Evolutionary conservation across 2,113 vertebrate species (phyloP), one percentile per base, ranked within the genome.

Genomic region (Melanotaenia duboulayi): DNA sequence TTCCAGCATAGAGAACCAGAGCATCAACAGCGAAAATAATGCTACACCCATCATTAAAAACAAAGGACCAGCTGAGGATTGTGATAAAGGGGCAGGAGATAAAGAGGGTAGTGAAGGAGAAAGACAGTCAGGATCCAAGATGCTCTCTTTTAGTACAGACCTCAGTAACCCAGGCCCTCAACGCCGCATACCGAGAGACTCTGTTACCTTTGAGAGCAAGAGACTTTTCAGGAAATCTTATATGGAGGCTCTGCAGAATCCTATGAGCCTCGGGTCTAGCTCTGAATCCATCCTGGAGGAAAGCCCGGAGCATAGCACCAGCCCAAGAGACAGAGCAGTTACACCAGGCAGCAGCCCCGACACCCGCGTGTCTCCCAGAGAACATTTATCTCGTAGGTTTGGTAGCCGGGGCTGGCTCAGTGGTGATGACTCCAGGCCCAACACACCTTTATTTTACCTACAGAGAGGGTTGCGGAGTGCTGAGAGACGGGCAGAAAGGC

Each of bases 171-270:
- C 92, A 0, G 69, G 86, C 48, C 88, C 91, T 59, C 83, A 84
- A 40, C 78, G 91, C 2, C 90, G 71, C 23, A 85, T 87, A 7
- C 83, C 90, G 1, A 89, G 93, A 76, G 94, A 95, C 84, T 92
- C 94, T 0, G 68, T 69, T 0, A 49, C 87, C 5, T 92, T 93
- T 52, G 95, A 95, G 83, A 90, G 90, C 37, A 93, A 90, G 22
- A 91, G 94, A 22, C 88, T 96, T 74, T 95, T 96, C 75, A 89
- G 95, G 44, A 95, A 95, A 55, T 96, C 95, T 3, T 96, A 96
- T 82, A 94, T 96, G 92, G 95, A 96, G 81, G 95, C 95, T 2
- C 77, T 96, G 56, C 94, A 93, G 76, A 96, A 96, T 69, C 95
- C 95, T 13, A 94, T 96, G 95, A 93, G 90, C 60, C 82, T 96